Percentiles rank a stretch among this genome's conserved stretches.
Evolutionary conservation across 2,797 vertebrate genomes (phyloP).

Genomic region (Catamblyrhynchus diadema): DNA sequence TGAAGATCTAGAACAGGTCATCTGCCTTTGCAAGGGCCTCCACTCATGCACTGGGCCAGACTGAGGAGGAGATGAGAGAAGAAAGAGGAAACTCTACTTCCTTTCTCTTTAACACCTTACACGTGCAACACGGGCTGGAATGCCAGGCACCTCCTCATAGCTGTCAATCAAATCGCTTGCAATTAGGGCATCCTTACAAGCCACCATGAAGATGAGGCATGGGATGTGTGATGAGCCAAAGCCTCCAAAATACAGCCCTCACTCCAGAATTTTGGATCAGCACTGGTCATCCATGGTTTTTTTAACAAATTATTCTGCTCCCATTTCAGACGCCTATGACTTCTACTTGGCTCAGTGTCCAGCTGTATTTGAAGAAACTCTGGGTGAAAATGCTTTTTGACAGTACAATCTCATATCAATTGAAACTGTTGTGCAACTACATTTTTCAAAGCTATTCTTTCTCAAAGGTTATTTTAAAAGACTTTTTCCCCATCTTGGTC

Average conservation of each 20-base stretch:
- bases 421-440: not conserved
- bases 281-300: not conserved
- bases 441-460: slow-evolving; percentile 1
- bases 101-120: not conserved
- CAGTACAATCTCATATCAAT: not conserved
- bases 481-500: not conserved
- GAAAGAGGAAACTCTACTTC: not conserved
- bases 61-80: not conserved
- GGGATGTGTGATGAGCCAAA: not conserved
- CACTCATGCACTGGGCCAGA: not conserved
- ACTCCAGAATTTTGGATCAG: not conserved
- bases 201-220: not conserved
- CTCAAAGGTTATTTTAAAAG: slow-evolving; percentile 10
- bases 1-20: not conserved
- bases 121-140: accelerated
- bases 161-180: not conserved
- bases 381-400: not conserved
- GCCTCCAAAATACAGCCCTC: not conserved
- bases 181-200: not conserved
- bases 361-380: not conserved
- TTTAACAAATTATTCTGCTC: not conserved
- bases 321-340: not conserved
- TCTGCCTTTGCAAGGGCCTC: not conserved
- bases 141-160: not conserved
- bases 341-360: not conserved